Evolutionary conservation across 2,113 vertebrate genomes (phyloP).

Genomic region (Rhombomys opimus): DNA sequence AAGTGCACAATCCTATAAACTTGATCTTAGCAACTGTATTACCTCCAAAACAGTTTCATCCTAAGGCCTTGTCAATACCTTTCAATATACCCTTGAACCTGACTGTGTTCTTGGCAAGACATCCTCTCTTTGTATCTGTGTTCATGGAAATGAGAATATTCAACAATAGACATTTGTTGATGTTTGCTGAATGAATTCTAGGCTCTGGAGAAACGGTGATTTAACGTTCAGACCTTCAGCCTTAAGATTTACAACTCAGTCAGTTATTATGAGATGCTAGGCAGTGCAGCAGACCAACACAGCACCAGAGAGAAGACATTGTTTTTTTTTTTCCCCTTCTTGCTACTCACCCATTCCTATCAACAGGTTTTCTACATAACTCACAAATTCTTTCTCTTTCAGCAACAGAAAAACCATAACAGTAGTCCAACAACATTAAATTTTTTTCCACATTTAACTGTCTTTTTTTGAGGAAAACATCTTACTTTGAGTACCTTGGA

Average conservation of each 20-base stretch:
- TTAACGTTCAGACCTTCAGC: neutral
- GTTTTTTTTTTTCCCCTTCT: neutral
- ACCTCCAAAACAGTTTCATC: neutral
- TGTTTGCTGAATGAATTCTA: slow-evolving; percentile 6
- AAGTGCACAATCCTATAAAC: neutral
- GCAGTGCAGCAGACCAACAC: neutral
- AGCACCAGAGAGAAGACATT: neutral
- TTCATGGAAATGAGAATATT: neutral
- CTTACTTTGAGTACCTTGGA: neutral
- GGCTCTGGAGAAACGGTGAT: neutral
- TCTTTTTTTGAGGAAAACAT: neutral
- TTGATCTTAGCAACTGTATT: neutral
- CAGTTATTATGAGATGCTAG: neutral
- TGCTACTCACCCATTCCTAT: neutral
- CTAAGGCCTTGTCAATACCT: neutral
- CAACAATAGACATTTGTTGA: neutral
- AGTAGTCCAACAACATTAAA: neutral
- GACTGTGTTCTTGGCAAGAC: neutral
- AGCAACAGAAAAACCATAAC: neutral
- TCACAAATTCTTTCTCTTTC: neutral
- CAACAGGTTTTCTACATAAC: neutral
- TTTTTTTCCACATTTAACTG: neutral
- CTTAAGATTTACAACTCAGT: neutral
- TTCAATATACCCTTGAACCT: neutral
- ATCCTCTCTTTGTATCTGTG: neutral